A percentile compares a stretch with the other conserved stretches of the same genome.
These are phyloP conservation scores for Agonopterix alstromeriana DNA, from an alignment of 2,888 invertebrate species.

Conservation along the genomic window DNA sequence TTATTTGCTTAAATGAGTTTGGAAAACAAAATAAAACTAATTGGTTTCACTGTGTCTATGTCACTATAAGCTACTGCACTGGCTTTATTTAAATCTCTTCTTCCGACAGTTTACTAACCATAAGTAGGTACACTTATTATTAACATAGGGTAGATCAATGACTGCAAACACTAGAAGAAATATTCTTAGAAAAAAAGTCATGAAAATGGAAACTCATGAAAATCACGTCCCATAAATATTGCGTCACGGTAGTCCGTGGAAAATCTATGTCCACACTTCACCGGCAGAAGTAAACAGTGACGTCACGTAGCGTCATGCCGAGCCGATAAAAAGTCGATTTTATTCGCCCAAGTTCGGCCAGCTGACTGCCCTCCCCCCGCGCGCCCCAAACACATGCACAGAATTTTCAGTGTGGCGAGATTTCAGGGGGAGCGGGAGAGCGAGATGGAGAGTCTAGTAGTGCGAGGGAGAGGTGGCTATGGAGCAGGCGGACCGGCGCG, in stretches of 20 bases:
- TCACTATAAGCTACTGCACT: not conserved
- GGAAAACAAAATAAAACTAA: slow-evolving; percentile 1
- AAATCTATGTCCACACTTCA: slow-evolving; percentile 49
- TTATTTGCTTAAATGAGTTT: slow-evolving; percentile 16
- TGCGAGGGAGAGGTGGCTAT: slow-evolving; percentile 43
- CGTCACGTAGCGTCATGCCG: slow-evolving; percentile 72
- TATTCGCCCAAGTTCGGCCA: slow-evolving; percentile 75
- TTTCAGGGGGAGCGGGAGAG: slow-evolving; percentile 53
- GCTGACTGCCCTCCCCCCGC: slow-evolving; percentile 58
- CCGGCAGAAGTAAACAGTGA: slow-evolving; percentile 70
- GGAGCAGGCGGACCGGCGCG: slow-evolving; percentile 44
- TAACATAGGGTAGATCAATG: no score
- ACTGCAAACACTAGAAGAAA: no score
- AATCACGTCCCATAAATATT: slow-evolving; percentile 16
- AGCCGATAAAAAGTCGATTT: slow-evolving; percentile 76
- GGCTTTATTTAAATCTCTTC: not conserved
- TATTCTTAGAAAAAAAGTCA: not conserved
- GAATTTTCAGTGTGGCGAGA: slow-evolving; percentile 64
- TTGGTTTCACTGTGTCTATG: not conserved
- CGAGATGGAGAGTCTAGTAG: slow-evolving; percentile 13
- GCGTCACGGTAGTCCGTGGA: slow-evolving; percentile 42
- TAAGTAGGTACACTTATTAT: no score
- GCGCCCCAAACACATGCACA: slow-evolving; percentile 44
- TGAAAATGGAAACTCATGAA: slow-evolving; percentile 5
- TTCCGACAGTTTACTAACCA: no score